These are phyloP conservation scores for Amblyopsis rosae DNA, from an alignment of 2,113 vertebrate genomes.

Conservation along the genomic window DNA sequence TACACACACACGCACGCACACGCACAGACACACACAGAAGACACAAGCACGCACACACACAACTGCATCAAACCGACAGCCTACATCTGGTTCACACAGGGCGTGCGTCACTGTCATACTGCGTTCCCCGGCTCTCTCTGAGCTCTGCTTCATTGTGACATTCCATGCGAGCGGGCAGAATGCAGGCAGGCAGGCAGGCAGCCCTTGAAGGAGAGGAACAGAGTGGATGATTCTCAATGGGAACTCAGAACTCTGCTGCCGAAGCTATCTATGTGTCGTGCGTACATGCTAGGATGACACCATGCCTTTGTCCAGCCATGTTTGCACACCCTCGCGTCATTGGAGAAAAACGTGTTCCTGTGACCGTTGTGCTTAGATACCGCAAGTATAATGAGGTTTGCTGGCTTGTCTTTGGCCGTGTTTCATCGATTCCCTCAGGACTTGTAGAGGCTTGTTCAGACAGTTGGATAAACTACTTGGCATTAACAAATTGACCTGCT, in stretches of 20 bases:
- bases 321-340: constrained; percentile 25
- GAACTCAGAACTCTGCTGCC: constrained; percentile 26
- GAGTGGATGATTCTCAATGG: constrained; percentile 20
- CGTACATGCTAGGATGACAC: constrained; percentile 32
- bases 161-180: constrained; percentile 26
- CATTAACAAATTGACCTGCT: constrained; percentile 19
- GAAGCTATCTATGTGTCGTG: constrained; percentile 25
- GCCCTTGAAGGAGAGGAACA: constrained; percentile 3
- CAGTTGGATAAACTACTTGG: constrained; percentile 8
- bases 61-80: background rate
- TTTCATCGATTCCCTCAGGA: constrained; percentile 22
- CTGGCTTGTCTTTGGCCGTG: background rate
- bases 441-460: constrained; percentile 11
- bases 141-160: constrained; percentile 38
- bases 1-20: background rate
- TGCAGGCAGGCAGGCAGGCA: constrained; percentile 25
- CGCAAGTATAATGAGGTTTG: background rate
- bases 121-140: background rate
- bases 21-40: background rate
- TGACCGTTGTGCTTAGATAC: constrained; percentile 25
- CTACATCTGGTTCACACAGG: constrained; percentile 9
- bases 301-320: constrained; percentile 27
- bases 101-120: constrained; percentile 11
- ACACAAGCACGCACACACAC: background rate
- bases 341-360: constrained; percentile 32